phyloP scores from a whole-genome alignment of 1,140 invertebrate species.

The Brachionus angularis region DNA sequence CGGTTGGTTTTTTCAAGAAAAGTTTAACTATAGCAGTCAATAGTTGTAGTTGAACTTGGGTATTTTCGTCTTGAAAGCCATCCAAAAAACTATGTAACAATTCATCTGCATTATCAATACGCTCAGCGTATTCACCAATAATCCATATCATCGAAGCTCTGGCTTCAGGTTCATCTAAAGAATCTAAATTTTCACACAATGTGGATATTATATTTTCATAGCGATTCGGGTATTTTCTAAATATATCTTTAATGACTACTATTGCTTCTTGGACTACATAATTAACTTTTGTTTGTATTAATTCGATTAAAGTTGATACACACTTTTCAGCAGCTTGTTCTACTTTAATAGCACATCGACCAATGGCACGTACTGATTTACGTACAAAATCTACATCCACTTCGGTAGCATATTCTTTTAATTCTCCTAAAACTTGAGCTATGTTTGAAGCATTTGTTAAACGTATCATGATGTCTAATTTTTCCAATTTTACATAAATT shows the following conservation, averaged over 20 bases:
- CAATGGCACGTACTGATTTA: slow-evolving; percentile 87
- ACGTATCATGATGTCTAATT: slow-evolving; percentile 98
- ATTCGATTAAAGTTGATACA: slow-evolving; percentile 93
- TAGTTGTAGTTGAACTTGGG: slow-evolving; percentile 93
- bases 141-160: slow-evolving; percentile 99
- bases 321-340: slow-evolving; percentile 96
- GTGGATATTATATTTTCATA: slow-evolving; percentile 99
- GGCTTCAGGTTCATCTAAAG: slow-evolving; percentile 96
- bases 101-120: slow-evolving; percentile 99
- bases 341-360: slow-evolving; percentile 98
- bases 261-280: slow-evolving; percentile 99
- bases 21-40: slow-evolving; percentile 97
- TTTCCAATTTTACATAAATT: slow-evolving; percentile 98
- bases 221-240: slow-evolving; percentile 98
- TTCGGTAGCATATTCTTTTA: slow-evolving; percentile 97
- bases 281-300: slow-evolving; percentile 99
- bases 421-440: slow-evolving; percentile 92
- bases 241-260: slow-evolving; percentile 99
- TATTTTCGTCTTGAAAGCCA: slow-evolving; percentile 99
- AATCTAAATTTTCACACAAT: slow-evolving; percentile 96
- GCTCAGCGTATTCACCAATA: slow-evolving; percentile 94
- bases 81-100: slow-evolving; percentile 95
- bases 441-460: slow-evolving; percentile 96
- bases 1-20: slow-evolving; percentile 92
- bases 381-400: slow-evolving; percentile 99